Percentiles rank a stretch among this genome's conserved stretches.
Conservation (phyloP, 2,113 vertebrate genomes). For the Globicephala melas region DNA sequence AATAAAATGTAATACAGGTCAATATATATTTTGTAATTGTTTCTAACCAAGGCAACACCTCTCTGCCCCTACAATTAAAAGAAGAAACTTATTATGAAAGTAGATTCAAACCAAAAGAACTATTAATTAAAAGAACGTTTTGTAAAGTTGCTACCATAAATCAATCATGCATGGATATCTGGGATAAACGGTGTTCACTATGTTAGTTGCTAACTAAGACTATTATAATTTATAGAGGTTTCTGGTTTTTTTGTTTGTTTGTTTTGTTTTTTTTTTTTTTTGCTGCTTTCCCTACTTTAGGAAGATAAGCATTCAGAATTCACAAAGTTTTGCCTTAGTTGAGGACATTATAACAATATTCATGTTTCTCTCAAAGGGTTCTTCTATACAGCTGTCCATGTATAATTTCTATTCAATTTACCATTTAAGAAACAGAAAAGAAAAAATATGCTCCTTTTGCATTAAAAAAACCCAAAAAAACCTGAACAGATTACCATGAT, state of each 20-base stretch:
- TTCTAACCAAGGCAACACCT: neutral
- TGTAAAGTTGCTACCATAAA: neutral
- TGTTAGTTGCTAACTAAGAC: neutral
- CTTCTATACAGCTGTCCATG: neutral
- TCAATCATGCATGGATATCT: neutral
- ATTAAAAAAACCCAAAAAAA: neutral
- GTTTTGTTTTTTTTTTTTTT: neutral
- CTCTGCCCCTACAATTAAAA: neutral
- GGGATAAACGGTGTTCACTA: neutral
- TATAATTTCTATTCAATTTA: neutral
- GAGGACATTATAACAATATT: neutral
- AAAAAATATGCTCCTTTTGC: neutral
- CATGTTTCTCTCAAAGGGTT: neutral
- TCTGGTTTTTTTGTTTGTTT: neutral
- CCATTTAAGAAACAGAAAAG: neutral
- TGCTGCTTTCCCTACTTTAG: neutral
- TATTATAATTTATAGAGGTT: neutral
- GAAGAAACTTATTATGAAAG: neutral
- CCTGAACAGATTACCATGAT: neutral
- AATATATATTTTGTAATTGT: neutral
- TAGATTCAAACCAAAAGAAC: neutral
- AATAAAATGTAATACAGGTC: neutral
- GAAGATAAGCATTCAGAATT: neutral
- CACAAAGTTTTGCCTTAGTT: neutral
- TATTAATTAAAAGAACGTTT: neutral